Percentiles rank a stretch among this genome's conserved stretches.
Conservation (phyloP, 2,113 vertebrate genomes). For the Nesogale talazaci region DNA sequence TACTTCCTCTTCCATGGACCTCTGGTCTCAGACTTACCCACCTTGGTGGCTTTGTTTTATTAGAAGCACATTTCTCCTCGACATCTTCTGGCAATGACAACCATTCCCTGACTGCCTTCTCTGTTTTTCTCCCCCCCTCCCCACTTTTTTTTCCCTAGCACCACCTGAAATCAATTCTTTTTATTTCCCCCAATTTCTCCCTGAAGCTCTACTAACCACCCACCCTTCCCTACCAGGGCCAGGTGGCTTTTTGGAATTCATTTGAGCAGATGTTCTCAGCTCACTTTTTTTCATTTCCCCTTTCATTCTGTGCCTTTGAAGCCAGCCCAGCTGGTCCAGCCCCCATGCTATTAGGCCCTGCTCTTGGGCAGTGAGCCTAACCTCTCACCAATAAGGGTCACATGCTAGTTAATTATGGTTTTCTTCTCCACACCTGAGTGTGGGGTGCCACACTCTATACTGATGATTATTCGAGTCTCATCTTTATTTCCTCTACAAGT, state of each 20-base stretch:
- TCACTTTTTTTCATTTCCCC: neutral
- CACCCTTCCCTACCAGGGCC: neutral
- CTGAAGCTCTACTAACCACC: neutral
- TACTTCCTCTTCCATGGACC: neutral
- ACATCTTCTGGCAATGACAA: neutral
- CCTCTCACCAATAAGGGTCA: neutral
- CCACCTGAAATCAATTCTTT: neutral
- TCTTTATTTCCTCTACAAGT: slow-evolving; percentile 15
- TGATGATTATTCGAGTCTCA: neutral
- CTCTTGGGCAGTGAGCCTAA: neutral
- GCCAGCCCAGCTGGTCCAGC: neutral
- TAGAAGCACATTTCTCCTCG: neutral
- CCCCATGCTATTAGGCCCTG: neutral
- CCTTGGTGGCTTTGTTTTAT: too few relatives aligned
- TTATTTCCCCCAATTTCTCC: neutral
- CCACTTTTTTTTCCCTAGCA: neutral
- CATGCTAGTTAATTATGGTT: neutral
- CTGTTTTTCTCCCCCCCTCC: neutral
- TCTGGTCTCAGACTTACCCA: neutral
- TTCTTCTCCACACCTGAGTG: neutral
- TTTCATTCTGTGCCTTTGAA: neutral
- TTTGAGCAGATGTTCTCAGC: neutral
- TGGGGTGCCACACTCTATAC: neutral
- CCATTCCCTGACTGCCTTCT: neutral
- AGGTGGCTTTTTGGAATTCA: slow-evolving; percentile 8